Conservation (phyloP, 2,888 invertebrate species). For the Fragum sueziense region DNA sequence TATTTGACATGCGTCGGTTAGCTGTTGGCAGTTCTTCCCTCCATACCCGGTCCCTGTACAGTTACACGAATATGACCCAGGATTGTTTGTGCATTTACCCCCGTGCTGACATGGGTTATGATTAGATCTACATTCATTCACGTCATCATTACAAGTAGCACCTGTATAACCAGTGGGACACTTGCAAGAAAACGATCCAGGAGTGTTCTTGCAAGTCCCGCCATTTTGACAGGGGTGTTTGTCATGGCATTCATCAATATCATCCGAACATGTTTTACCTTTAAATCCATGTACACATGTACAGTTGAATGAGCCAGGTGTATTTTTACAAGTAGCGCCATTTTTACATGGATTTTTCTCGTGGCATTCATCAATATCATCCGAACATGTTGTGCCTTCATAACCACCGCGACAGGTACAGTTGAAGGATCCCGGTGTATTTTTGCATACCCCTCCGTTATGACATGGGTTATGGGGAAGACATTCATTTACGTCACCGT, state of each 20-base stretch:
- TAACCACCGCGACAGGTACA: background rate
- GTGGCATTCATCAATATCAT: no score
- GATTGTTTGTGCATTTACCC: conserved; percentile 16
- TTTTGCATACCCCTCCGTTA: background rate
- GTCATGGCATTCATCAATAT: conserved; percentile 58
- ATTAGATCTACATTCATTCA: conserved; percentile 12
- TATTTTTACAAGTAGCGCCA: conserved; percentile 58
- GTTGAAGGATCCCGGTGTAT: background rate
- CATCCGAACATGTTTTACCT: no score
- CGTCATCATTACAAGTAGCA: conserved; percentile 22
- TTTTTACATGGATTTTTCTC: no score
- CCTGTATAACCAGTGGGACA: conserved; percentile 59
- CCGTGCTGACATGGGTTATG: conserved; percentile 85
- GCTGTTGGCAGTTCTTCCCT: conserved; percentile 40
- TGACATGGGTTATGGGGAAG: background rate
- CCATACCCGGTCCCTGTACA: conserved; percentile 38
- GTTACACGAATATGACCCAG: conserved; percentile 6
- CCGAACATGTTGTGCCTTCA: background rate
- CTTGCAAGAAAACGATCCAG: conserved; percentile 56
- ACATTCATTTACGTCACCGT: background rate
- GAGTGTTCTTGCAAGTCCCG: conserved; percentile 56
- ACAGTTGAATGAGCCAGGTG: conserved; percentile 56
- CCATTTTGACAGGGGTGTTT: conserved; percentile 54
- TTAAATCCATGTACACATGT: conserved; percentile 54
- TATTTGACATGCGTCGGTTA: conserved; percentile 33